Percentiles rank a stretch among this genome's conserved stretches.
phyloP scores from a whole-genome alignment of 2,888 invertebrate genomes.

The Leptura quadrifasciata region DNA sequence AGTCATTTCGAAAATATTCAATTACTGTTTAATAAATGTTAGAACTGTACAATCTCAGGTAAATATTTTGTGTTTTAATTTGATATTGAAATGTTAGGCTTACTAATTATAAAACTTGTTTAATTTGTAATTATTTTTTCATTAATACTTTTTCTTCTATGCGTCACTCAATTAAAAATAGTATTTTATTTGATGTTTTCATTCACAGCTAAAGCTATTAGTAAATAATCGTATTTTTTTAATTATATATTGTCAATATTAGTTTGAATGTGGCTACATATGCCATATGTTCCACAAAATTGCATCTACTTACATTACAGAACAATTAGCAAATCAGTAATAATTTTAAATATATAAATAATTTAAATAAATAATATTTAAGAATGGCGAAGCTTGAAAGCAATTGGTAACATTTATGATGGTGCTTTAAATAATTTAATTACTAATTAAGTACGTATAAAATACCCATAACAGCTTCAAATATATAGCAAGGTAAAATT shows the following conservation, averaged over 20 bases:
- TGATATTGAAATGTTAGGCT: neutral
- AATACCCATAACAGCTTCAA: too few species aligned
- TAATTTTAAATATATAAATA: neutral
- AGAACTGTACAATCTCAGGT: neutral
- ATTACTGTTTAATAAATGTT: too few species aligned
- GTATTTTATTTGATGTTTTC: neutral
- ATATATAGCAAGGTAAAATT: too few species aligned
- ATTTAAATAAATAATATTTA: neutral
- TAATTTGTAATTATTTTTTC: slow-evolving; percentile 14
- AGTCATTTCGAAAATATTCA: too few species aligned
- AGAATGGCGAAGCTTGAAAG: neutral
- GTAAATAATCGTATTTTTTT: slow-evolving; percentile 20
- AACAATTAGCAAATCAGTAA: slow-evolving; percentile 13
- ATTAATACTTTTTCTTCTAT: neutral
- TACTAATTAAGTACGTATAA: too few species aligned
- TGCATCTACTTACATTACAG: neutral
- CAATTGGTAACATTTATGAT: too few species aligned
- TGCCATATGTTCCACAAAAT: neutral
- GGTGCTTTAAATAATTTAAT: too few species aligned
- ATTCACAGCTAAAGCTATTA: slow-evolving; percentile 10
- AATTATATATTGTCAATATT: neutral
- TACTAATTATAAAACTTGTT: slow-evolving; percentile 15
- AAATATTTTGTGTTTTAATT: neutral
- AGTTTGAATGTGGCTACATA: neutral
- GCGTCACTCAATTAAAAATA: slow-evolving; percentile 20